Conservation (phyloP, 2,797 vertebrate genomes). For the Amblyopsis hoosieri region DNA sequence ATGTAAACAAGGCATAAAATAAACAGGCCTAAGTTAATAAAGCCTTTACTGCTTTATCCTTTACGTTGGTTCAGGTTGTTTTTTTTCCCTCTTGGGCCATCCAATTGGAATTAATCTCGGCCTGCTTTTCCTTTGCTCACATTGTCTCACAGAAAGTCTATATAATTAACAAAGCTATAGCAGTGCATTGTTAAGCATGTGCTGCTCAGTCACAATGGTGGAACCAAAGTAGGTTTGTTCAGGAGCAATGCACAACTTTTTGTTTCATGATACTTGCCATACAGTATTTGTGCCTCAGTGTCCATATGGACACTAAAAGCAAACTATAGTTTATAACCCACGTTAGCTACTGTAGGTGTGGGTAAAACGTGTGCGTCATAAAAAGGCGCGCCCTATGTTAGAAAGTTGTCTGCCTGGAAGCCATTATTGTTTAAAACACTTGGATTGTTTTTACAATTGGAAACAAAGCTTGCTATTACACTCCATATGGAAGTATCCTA, state of each 20-base stretch:
- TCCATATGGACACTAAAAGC: too few species aligned
- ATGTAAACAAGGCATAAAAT: slow-evolving; percentile 63
- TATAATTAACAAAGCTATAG: slow-evolving; percentile 24
- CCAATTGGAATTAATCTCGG: slow-evolving; percentile 6
- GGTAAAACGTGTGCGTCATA: too few species aligned
- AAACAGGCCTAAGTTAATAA: slow-evolving; percentile 56
- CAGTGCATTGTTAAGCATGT: slow-evolving; percentile 33
- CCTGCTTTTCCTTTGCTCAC: slow-evolving; percentile 23
- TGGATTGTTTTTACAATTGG: too few species aligned
- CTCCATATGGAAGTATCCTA: too few species aligned
- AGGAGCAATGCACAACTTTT: slow-evolving; percentile 53
- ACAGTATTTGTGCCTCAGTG: background rate
- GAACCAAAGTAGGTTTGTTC: slow-evolving; percentile 39
- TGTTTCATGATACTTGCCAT: slow-evolving; percentile 28
- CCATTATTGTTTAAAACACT: too few species aligned
- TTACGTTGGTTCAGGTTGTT: slow-evolving; percentile 36
- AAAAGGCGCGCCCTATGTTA: too few species aligned
- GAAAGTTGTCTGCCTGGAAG: too few species aligned
- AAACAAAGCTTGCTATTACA: too few species aligned
- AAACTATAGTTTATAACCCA: too few species aligned
- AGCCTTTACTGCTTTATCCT: slow-evolving; percentile 35
- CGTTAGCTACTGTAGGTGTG: too few species aligned
- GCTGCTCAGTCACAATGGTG: slow-evolving; percentile 36
- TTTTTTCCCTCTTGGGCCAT: slow-evolving; percentile 25
- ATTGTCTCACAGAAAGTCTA: slow-evolving; percentile 1